These are phyloP conservation scores for Cygnus atratus DNA, from an alignment of 2,113 vertebrate species.

Conservation along the genomic window DNA sequence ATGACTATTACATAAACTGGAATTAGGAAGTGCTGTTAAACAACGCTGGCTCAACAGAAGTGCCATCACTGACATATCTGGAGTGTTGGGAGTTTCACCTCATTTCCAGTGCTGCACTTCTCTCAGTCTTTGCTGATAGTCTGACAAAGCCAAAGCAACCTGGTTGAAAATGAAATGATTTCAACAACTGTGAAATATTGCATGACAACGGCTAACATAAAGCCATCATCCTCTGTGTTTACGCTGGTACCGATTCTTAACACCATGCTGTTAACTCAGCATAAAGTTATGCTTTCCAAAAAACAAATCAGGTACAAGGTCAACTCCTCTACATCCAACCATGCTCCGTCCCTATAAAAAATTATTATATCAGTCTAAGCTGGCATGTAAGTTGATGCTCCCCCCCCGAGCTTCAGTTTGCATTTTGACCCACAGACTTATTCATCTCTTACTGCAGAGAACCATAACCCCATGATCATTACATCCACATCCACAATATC, in stretches of 20 bases:
- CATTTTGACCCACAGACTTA: conserved; percentile 43
- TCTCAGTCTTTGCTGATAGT: conserved; percentile 17
- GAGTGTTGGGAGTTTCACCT: conserved; percentile 34
- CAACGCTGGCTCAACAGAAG: not conserved
- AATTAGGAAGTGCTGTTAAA: not conserved
- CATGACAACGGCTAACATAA: conserved; percentile 44
- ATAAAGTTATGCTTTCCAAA: conserved; percentile 66
- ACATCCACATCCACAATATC: conserved; percentile 9
- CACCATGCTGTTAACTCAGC: conserved; percentile 57
- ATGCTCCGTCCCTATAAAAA: conserved; percentile 42
- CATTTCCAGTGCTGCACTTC: conserved; percentile 4
- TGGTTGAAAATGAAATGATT: conserved; percentile 64
- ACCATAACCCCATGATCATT: conserved; percentile 29
- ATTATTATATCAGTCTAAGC: conserved; percentile 64
- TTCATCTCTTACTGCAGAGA: not conserved
- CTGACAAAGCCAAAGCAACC: conserved; percentile 49
- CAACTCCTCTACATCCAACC: conserved; percentile 54
- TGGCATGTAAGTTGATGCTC: conserved; percentile 55
- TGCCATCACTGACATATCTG: not conserved
- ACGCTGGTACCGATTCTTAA: conserved; percentile 56
- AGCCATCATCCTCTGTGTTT: conserved; percentile 59
- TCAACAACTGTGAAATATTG: conserved; percentile 65
- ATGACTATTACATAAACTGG: not conserved
- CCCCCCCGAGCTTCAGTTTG: conserved; percentile 52
- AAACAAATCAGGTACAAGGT: conserved; percentile 72